Base-by-base conservation (phyloP, 2,888 invertebrate genomes). In the Hesperia comma region DNA sequence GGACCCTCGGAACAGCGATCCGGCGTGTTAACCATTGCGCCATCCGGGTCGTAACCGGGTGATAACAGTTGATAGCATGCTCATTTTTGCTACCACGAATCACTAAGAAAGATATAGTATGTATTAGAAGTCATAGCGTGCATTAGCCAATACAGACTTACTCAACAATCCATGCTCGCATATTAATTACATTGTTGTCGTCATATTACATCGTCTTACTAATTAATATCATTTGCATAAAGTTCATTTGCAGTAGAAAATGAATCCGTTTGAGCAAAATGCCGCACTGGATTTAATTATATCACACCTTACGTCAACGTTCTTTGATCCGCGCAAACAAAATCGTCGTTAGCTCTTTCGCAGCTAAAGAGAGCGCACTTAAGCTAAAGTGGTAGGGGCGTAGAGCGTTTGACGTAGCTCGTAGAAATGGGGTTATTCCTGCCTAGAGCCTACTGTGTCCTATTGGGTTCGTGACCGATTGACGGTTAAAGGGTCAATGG, bases 301-400 rank as follows among this genome's bases (percentile, higher is more conserved):
- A 33, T 60, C 49, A 60, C 60, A 60, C 60, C 60, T 60, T 17
- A 60, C 60, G 60, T 49, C 60, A 60, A 60, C 60, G 32, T 60
- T 33, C 60, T 60, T 60, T 60, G 60, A 60, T 33, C 33, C 32
- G 46, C 46, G 17, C 60, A 19, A 41, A 58, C 56, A 58, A 58
- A 60, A 60, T 26, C n/a, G 26, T 33, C 46, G 46, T 43, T 57
- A 32, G 58, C 58, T 19, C 60, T 60, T 49, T 60, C 10, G 32
- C 60, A 15, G 60, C 7, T 60, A 60, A 54, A 60, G 49, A 41
- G 57, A 17, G 33, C 46, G 49, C 33, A 49, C 60, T 60, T 60
- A 33, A 37, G 33, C 15, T 33, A 37, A 60, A 58, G 46, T 58
- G 58, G 60, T 60, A 60, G 49, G 60, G 37, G 60, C 49, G 32